Evolutionary conservation across 2,888 invertebrate genomes (phyloP), one percentile per base, ranked within the genome.

Genomic region (Xanthorhoe spadicearia): DNA sequence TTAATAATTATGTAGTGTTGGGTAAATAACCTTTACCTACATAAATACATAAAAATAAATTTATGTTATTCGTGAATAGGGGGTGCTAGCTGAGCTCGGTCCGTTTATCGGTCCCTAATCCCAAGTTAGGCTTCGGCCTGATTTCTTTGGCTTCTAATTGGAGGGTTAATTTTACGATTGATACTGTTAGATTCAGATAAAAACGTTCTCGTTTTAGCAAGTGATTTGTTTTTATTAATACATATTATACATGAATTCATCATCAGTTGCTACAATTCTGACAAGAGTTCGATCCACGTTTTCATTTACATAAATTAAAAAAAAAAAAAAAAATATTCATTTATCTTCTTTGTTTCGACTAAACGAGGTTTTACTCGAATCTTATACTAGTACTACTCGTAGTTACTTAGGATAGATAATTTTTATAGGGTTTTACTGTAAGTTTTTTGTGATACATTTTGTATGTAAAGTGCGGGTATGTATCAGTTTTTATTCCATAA

Each of bases 51-150:
- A 8, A 7, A 7, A 15, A 15, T 19, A 15, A n/a, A n/a, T 38
- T 38, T 10, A 10, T 48, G 43, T 49, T 55, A 48, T 57, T 61
- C 49, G 61, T 61, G 52, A 66, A 61, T 66, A 53, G 13, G 61
- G n/a, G 49, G 6, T n/a, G 17, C 8, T 48, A 46, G 50, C 54
- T 53, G 17, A 53, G 58, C 38, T 49, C 52, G 64, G 70, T 65
- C 74, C 76, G 77, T 80, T 81, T 78, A 78, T 78, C 74, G 75
- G 72, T 70, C 69, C 68, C 74, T 81, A 82, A 81, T 79, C 80
- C 78, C 60, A 61, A 71, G 72, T 74, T 75, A 67, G 69, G 71
- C 69, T 74, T 73, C 70, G 62, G 69, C 68, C 70, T 70, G 74
- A 75, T 71, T 75, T 72, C 66, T 72, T 70, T 68, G 68, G 69